Percentiles rank a stretch among this genome's conserved stretches.
These are phyloP conservation scores for Smutsia temminckii DNA, from an alignment of 2,797 vertebrate genomes.

Conservation along the genomic window DNA sequence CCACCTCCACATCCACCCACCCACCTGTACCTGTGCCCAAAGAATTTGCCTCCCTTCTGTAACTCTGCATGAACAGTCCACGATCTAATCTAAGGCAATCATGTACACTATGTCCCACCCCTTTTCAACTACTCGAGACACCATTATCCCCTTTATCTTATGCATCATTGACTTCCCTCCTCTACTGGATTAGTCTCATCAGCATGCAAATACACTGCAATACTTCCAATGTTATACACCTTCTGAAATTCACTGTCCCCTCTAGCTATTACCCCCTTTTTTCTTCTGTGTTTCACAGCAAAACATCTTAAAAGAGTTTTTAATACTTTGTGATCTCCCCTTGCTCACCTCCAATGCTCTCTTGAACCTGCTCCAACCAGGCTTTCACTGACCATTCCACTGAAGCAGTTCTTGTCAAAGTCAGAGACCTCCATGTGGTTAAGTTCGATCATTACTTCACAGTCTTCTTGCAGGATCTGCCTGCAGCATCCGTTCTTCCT, in stretches of 20 bases:
- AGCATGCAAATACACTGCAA: too few relatives aligned
- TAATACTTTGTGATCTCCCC: not conserved
- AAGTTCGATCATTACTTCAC: not conserved
- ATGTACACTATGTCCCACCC: not conserved
- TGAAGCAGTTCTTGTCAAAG: not conserved
- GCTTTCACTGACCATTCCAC: not conserved
- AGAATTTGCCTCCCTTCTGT: not conserved
- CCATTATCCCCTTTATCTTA: not conserved
- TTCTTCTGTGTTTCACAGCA: not conserved
- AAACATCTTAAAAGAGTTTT: not conserved
- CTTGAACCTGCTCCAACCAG: not conserved
- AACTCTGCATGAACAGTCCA: not conserved
- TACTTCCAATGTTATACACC: not conserved
- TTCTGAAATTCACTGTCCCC: not conserved
- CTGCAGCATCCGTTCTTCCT: not conserved
- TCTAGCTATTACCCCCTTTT: not conserved
- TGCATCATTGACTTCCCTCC: not conserved
- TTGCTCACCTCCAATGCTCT: not conserved
- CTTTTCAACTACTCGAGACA: not conserved
- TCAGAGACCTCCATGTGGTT: fast-evolving
- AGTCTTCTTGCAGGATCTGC: not conserved
- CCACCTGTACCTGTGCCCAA: not conserved
- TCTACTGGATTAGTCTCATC: not conserved
- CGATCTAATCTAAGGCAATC: not conserved
- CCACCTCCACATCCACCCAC: not conserved